Percentiles rank a stretch among this genome's conserved stretches.
phyloP scores from a whole-genome alignment of 2,113 vertebrate species.

The Canis aureus region DNA sequence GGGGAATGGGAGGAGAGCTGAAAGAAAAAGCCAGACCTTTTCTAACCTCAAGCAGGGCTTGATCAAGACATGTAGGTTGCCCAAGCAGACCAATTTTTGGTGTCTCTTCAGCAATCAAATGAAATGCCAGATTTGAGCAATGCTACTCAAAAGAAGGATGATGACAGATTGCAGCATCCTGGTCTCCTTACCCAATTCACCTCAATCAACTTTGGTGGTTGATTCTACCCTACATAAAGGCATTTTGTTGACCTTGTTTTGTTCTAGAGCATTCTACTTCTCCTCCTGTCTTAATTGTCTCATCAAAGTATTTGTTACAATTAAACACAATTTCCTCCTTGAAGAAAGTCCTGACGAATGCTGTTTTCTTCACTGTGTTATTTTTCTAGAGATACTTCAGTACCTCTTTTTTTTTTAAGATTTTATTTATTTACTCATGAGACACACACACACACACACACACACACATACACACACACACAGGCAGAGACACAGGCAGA shows the following conservation, averaged over 20 bases:
- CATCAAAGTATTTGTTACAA: neutral
- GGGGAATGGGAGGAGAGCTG: neutral
- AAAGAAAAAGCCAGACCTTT: constrained; percentile 23
- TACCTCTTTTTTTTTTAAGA: neutral
- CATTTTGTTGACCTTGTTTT: neutral
- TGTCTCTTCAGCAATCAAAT: neutral
- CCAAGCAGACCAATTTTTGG: neutral
- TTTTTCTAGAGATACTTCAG: neutral
- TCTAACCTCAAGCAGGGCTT: neutral
- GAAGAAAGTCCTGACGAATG: neutral
- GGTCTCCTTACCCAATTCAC: neutral
- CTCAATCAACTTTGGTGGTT: neutral
- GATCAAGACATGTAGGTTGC: neutral
- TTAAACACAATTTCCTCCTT: neutral
- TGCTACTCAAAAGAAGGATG: neutral
- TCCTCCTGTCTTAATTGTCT: neutral
- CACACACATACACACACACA: no score
- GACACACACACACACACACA: no score
- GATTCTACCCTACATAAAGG: neutral
- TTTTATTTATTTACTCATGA: no score
- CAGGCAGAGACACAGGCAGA: no score
- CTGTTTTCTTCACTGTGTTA: neutral
- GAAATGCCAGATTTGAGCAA: neutral
- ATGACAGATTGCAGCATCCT: neutral
- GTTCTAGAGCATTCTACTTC: neutral